A percentile compares a stretch with the other conserved stretches of the same genome.
Conservation (phyloP, 1,140 invertebrate species). For the Triops cancriformis region DNA sequence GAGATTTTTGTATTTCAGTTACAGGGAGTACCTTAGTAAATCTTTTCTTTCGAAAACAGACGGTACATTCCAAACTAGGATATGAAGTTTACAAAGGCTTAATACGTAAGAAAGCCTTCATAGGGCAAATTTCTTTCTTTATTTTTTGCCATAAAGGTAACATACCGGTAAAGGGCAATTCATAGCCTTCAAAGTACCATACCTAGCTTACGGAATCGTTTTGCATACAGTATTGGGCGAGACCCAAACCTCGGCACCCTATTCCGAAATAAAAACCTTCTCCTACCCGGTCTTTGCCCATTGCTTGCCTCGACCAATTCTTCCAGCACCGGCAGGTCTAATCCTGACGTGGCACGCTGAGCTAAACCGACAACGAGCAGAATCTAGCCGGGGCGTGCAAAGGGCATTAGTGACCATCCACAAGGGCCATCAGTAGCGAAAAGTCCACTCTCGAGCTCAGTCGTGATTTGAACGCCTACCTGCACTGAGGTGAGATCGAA, state of each 20-base stretch:
- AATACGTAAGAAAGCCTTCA: too few relatives aligned
- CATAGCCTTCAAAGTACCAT: too few relatives aligned
- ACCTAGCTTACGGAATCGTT: too few relatives aligned
- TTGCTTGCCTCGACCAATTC: background rate
- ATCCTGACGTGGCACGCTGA: background rate
- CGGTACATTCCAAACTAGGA: too few relatives aligned
- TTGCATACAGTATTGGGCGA: too few relatives aligned
- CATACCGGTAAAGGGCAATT: too few relatives aligned
- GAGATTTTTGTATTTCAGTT: too few relatives aligned
- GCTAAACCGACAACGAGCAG: background rate
- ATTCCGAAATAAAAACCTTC: background rate
- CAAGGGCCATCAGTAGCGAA: slow-evolving; percentile 1
- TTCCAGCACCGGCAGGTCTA: background rate
- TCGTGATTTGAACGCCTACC: background rate
- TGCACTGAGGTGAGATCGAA: background rate
- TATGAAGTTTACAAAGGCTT: too few relatives aligned
- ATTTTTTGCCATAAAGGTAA: too few relatives aligned
- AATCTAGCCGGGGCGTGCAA: background rate
- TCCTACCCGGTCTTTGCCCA: background rate
- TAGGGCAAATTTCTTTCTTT: too few relatives aligned
- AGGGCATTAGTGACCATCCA: slow-evolving; percentile 8
- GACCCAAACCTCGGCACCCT: background rate
- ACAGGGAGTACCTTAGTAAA: too few relatives aligned
- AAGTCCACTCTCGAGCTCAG: background rate
- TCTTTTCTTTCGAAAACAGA: too few relatives aligned